These are phyloP conservation scores for Watsonalla binaria DNA, from an alignment of 2,888 invertebrate species.

Conservation along the genomic window DNA sequence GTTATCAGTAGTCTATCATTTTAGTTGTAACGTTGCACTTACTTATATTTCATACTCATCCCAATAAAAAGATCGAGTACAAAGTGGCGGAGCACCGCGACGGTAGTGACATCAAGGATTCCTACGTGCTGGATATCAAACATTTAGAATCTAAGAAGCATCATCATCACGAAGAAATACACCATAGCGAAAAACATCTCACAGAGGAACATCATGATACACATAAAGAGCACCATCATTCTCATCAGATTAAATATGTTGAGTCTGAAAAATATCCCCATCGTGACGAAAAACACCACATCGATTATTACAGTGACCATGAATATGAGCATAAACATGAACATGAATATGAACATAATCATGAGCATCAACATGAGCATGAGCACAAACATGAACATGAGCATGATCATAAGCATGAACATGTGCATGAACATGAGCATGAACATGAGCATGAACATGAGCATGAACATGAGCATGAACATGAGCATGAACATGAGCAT, in stretches of 20 bases:
- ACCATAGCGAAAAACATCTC: too few relatives aligned
- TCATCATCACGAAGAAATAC: constrained; percentile 3
- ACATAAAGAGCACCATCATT: too few relatives aligned
- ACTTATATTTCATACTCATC: constrained; percentile 35
- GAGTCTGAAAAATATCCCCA: background rate
- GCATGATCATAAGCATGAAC: background rate
- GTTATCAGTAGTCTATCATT: background rate
- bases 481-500: background rate
- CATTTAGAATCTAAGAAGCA: constrained; percentile 15
- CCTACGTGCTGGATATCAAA: constrained; percentile 52
- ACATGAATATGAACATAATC: too few relatives aligned
- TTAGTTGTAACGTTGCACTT: background rate
- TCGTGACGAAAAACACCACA: background rate
- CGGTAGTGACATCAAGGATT: constrained; percentile 77
- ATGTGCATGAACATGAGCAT: background rate
- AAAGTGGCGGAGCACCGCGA: constrained; percentile 65
- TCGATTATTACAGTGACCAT: background rate
- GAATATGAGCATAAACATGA: background rate
- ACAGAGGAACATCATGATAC: too few relatives aligned
- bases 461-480: constrained; percentile 1
- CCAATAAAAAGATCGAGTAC: constrained; percentile 68
- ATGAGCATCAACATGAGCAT: too few relatives aligned
- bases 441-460: background rate
- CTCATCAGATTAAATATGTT: background rate
- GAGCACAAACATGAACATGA: too few relatives aligned